Evolutionary conservation across 2,797 vertebrate species (phyloP).

Genomic region (Calcarius lapponicus): DNA sequence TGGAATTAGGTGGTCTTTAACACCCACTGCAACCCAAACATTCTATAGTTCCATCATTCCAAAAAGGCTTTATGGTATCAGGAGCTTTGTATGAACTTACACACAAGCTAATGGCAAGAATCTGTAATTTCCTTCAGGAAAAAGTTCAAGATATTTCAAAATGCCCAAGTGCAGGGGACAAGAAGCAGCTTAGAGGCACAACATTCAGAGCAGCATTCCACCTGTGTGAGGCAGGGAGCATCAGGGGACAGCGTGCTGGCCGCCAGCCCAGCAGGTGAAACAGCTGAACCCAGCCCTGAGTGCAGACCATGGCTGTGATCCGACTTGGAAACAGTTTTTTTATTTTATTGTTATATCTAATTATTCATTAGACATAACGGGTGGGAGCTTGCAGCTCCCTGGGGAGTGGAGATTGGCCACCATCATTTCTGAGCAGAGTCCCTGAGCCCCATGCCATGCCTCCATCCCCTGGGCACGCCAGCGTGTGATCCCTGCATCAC

Average conservation of each 20-base stretch:
- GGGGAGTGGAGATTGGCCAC: accelerated
- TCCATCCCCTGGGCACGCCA: background rate
- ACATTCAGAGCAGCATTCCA: background rate
- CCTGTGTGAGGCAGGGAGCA: background rate
- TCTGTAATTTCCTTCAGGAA: background rate
- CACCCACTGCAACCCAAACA: background rate
- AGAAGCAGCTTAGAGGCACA: background rate
- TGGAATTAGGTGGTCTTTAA: background rate
- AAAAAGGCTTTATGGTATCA: background rate
- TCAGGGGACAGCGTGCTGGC: background rate
- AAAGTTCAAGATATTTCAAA: accelerated
- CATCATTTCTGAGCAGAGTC: background rate
- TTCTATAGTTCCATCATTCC: background rate
- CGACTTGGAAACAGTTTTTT: background rate
- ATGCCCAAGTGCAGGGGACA: background rate
- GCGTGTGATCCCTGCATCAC: accelerated
- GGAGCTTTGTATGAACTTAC: background rate
- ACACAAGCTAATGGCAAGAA: background rate
- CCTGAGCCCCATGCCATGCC: background rate
- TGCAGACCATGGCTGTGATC: background rate
- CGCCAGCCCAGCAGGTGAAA: background rate
- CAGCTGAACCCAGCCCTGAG: background rate
- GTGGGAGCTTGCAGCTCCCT: background rate
- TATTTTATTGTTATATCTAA: background rate
- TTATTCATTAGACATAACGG: background rate